Evolutionary conservation across 2,888 invertebrate species (phyloP).

Genomic region (Cryptosula pallasiana): DNA sequence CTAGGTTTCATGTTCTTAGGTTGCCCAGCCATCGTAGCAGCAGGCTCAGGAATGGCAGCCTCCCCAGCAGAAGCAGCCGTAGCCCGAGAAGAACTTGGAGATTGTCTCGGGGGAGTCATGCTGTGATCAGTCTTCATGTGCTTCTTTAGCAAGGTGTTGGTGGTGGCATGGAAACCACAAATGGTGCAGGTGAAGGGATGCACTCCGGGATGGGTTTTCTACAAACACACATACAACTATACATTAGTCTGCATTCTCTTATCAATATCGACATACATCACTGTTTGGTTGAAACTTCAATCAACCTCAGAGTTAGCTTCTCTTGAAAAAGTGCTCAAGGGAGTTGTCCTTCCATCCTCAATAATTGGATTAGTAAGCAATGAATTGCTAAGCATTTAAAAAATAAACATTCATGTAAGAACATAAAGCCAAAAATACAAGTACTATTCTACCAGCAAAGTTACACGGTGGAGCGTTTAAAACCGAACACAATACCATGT

Average conservation of each 20-base stretch:
- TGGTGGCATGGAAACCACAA: background rate
- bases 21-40: background rate
- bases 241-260: too few species aligned
- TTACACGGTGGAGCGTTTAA: too few species aligned
- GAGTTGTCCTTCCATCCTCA: too few species aligned
- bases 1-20: background rate
- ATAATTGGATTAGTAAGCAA: too few species aligned
- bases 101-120: background rate
- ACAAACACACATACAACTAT: background rate
- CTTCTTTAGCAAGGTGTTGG: conserved; percentile 22
- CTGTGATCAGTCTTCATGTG: conserved; percentile 12
- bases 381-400: too few species aligned
- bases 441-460: background rate
- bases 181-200: conserved; percentile 14
- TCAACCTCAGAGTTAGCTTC: too few species aligned
- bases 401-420: too few species aligned
- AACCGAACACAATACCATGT: too few species aligned
- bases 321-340: too few species aligned
- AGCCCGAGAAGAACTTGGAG: background rate
- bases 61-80: background rate
- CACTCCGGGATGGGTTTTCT: conserved; percentile 20
- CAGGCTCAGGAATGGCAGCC: background rate
- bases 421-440: too few species aligned
- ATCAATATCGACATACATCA: too few species aligned
- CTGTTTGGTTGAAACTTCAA: too few species aligned